phyloP scores from a whole-genome alignment of 2,113 vertebrate species.

The Hiodon alosoides region DNA sequence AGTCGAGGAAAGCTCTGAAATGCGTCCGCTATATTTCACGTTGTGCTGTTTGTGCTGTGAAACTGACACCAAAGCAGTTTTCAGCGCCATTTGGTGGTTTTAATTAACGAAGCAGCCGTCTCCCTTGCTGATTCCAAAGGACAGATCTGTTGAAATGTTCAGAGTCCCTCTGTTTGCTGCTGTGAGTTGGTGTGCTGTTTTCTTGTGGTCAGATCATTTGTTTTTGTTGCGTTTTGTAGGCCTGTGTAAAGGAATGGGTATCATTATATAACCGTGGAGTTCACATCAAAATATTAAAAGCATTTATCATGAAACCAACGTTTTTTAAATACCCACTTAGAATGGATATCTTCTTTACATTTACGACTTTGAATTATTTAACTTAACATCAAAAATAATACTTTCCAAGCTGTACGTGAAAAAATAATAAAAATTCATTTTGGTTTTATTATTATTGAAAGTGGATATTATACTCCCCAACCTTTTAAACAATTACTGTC shows the following conservation, averaged over 20 bases:
- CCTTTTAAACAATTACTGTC: no score
- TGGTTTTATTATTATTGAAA: no score
- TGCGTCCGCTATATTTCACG: background rate
- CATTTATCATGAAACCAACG: background rate
- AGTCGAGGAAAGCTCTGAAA: conserved; percentile 1
- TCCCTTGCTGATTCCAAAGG: background rate
- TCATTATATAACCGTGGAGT: background rate
- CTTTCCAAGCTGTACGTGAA: no score
- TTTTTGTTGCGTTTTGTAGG: background rate
- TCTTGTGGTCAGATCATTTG: background rate
- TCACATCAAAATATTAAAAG: background rate
- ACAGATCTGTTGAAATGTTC: background rate
- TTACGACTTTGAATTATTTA: no score
- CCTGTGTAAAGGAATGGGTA: background rate
- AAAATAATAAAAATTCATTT: no score
- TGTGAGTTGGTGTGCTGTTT: background rate
- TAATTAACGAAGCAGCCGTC: background rate
- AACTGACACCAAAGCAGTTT: background rate
- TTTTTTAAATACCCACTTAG: no score
- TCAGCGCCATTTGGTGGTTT: background rate
- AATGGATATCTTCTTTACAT: no score
- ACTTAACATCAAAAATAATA: no score
- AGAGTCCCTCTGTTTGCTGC: background rate
- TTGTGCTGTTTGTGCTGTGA: background rate
- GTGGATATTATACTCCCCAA: no score